phyloP scores from a whole-genome alignment of 2,888 invertebrate genomes.

The Imbricaverruca yamaguchii region DNA sequence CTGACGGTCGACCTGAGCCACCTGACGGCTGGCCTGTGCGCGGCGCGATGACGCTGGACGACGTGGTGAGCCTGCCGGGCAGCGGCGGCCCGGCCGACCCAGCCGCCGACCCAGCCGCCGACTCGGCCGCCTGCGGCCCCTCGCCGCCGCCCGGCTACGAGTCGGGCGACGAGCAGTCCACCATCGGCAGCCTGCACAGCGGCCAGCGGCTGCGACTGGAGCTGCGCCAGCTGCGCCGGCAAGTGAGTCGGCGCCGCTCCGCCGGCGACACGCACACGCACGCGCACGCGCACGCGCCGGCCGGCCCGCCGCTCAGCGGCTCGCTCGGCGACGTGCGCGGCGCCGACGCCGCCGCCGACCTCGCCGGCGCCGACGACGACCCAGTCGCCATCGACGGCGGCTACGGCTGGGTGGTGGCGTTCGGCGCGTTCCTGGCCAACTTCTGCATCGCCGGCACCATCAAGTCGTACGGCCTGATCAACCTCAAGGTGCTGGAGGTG shows the following conservation, averaged over 20 bases:
- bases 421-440: constrained; percentile 36
- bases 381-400: constrained; percentile 34
- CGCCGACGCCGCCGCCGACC: background rate
- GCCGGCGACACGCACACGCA: background rate
- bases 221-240: background rate
- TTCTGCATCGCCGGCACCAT: constrained; percentile 36
- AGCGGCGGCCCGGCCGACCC: background rate
- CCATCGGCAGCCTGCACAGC: constrained; percentile 19
- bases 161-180: constrained; percentile 19
- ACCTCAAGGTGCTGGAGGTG: constrained; percentile 34
- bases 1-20: too few relatives aligned
- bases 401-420: constrained; percentile 39
- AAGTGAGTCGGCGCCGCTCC: constrained; percentile 4
- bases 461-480: constrained; percentile 37
- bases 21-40: too few relatives aligned
- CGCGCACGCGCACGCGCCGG: background rate
- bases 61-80: background rate
- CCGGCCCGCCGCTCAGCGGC: background rate
- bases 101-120: background rate
- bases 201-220: background rate
- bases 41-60: background rate
- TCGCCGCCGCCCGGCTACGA: constrained; percentile 11
- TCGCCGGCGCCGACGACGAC: background rate
- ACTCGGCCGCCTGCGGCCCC: background rate
- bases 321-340: background rate